Conservation (phyloP, 2,888 invertebrate genomes). For the Nebria salina region DNA sequence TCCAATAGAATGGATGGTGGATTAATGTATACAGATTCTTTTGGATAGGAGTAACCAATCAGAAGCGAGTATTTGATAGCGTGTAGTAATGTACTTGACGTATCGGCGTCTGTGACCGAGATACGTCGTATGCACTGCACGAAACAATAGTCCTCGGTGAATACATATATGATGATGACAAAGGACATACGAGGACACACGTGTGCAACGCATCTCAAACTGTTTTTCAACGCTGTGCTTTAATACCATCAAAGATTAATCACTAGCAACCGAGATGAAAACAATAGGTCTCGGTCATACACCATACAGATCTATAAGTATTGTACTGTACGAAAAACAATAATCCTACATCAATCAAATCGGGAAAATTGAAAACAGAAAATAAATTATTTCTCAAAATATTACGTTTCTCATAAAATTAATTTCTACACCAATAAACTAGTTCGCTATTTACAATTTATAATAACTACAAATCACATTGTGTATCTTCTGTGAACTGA, state of each 20-base stretch:
- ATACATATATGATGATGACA: conserved; percentile 2
- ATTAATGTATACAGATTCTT: not conserved
- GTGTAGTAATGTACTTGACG: conserved; percentile 23
- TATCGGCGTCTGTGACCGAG: conserved; percentile 37
- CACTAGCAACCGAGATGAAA: not conserved
- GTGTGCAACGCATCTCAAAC: not conserved
- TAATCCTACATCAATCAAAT: no score
- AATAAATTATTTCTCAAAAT: no score
- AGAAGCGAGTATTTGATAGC: conserved; percentile 9
- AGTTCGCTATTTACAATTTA: no score
- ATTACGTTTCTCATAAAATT: no score
- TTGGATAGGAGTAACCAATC: not conserved
- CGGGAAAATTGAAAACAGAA: no score
- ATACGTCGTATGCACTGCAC: conserved; percentile 26
- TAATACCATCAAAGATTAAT: not conserved
- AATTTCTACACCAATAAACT: no score
- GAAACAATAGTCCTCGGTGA: conserved; percentile 14
- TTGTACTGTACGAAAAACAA: no score
- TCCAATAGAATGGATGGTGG: not conserved
- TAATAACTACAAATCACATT: no score
- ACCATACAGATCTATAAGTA: no score
- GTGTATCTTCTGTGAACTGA: no score
- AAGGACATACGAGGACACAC: not conserved
- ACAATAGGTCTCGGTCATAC: not conserved
- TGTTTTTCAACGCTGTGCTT: not conserved